These are phyloP conservation scores for Platyscapa corneri DNA, from an alignment of 1,140 invertebrate genomes.

Conservation along the genomic window DNA sequence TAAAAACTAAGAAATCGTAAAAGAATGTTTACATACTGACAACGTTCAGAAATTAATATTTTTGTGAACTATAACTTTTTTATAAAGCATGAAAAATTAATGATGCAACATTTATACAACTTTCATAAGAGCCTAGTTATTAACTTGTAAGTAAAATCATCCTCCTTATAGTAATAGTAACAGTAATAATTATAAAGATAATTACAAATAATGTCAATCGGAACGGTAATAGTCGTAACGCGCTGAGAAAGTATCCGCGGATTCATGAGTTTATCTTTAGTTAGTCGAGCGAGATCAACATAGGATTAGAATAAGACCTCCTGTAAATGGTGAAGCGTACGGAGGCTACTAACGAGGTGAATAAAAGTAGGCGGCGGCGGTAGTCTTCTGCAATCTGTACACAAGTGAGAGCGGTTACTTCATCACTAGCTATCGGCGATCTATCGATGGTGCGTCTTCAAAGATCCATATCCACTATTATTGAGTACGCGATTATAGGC, in stretches of 20 bases:
- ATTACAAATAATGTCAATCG: neutral
- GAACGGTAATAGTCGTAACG: neutral
- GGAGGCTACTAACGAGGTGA: neutral
- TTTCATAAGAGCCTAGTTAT: neutral
- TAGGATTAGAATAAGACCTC: neutral
- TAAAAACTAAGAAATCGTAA: neutral
- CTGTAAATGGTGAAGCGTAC: neutral
- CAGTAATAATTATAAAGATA: neutral
- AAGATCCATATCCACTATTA: neutral
- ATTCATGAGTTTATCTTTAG: neutral
- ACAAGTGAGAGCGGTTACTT: constrained; percentile 1
- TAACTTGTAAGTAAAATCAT: neutral
- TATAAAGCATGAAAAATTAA: neutral
- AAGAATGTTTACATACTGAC: neutral
- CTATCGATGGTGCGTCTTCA: neutral
- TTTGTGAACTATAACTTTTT: neutral
- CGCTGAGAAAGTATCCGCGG: neutral
- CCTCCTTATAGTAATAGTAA: neutral
- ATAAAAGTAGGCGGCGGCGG: constrained; percentile 17
- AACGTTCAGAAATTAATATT: constrained; percentile 1
- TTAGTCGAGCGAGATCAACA: neutral
- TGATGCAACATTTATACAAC: neutral
- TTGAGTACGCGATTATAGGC: neutral
- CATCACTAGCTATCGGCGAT: neutral
- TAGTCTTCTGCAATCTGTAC: neutral